These are phyloP conservation scores for Noctua comes DNA, from an alignment of 2,888 invertebrate genomes.

Conservation along the genomic window DNA sequence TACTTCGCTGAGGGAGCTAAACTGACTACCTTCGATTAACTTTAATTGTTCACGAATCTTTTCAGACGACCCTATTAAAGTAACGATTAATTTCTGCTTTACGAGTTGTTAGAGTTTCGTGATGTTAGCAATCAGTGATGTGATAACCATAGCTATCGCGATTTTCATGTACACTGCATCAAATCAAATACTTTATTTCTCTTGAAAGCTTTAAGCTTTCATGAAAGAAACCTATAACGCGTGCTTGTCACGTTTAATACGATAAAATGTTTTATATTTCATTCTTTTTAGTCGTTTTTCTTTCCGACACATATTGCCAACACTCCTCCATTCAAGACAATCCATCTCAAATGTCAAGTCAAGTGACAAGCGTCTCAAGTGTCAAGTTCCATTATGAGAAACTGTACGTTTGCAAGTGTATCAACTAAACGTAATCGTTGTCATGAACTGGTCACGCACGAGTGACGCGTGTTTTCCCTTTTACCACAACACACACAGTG, in stretches of 20 bases:
- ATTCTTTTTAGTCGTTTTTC: background rate
- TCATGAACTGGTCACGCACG: background rate
- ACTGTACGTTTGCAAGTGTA: background rate
- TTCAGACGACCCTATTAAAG: background rate
- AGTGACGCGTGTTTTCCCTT: background rate
- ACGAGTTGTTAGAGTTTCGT: background rate
- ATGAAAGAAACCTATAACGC: background rate
- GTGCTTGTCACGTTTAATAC: background rate
- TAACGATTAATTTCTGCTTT: background rate
- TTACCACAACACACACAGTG: background rate
- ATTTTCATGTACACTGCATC: background rate
- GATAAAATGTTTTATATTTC: background rate
- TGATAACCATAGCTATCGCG: background rate
- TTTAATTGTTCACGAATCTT: constrained; percentile 1
- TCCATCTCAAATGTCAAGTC: too few relatives aligned
- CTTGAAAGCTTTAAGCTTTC: background rate
- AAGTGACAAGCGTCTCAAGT: too few relatives aligned
- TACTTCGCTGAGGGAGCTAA: constrained; percentile 21
- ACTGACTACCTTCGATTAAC: constrained; percentile 16
- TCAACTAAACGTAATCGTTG: background rate
- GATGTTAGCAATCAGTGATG: background rate
- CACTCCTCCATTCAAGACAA: background rate
- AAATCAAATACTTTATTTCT: background rate
- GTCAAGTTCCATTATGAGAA: background rate
- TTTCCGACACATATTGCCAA: background rate